Base-by-base conservation (phyloP, 2,113 vertebrate genomes). In the Acrocephalus arundinaceus region DNA sequence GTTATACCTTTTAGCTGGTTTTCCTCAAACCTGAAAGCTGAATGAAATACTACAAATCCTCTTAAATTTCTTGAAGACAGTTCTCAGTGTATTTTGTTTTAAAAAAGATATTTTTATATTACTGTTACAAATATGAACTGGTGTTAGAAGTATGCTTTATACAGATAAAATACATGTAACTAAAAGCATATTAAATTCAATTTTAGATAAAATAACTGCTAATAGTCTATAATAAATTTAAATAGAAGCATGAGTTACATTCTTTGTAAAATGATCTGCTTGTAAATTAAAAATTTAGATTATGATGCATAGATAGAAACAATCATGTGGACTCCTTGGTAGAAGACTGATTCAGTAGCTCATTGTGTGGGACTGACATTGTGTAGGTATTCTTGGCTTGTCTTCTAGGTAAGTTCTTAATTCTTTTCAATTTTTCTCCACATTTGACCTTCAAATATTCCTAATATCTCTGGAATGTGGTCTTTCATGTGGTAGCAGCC, bases 391-490 rank as follows among this genome's bases (percentile, higher is more conserved):
- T 86, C 92, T 72, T 79, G 28, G 1, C 20, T 77, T 77, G 6
- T 31, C 15, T 90, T 82, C 35, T 48, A 19, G 5, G 61, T 59
- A 54, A 25, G 9, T 33, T 62, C 61, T 55, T 59, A 63, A 48
- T 90, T 66, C 0, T 49, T 92, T 85, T 43, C 1, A 49, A 1
- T 45, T 78, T 14, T 87, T 66, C 21, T 73, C 41, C 11, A 9
- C 31, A 43, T 66, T n/a, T 89, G 19, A 2, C 45, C 11, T 84
- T 91, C 22, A 70, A 35, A 37, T 87, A 33, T 33, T 21, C 7
- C 7, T 41, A 54, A 15, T 66, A 13, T 28, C 1, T 51, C 4
- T 48, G 7, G 10, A 21, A 7, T 41, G 9, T 9, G 1, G 1
- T 12, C 13, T 67, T 74, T 68, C 20, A 1, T 21, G 21, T 9